A percentile compares a stretch with the other conserved stretches of the same genome.
These are phyloP conservation scores for Crotalus tigris DNA, from an alignment of 2,113 vertebrate genomes.

Conservation along the genomic window DNA sequence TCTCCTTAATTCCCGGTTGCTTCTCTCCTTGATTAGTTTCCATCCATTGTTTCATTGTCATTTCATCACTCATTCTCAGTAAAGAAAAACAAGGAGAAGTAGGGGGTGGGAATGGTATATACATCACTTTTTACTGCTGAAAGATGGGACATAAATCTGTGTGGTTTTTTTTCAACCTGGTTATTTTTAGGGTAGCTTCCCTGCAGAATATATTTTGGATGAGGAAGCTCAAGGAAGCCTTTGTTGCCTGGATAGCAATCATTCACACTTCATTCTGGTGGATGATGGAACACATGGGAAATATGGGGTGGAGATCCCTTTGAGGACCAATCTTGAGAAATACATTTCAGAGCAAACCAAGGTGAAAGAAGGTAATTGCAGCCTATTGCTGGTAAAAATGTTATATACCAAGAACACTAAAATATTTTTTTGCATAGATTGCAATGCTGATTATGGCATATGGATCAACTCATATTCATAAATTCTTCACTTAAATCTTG, in stretches of 20 bases:
- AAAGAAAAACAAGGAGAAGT: not conserved
- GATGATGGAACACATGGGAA: constrained; percentile 86
- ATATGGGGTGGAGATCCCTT: constrained; percentile 83
- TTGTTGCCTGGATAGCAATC: constrained; percentile 90
- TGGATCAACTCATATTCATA: not conserved
- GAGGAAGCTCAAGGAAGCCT: constrained; percentile 79
- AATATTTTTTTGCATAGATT: not conserved
- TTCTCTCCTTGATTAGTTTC: too few species aligned
- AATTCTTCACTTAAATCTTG: not conserved
- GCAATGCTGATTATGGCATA: not conserved
- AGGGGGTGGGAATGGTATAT: not conserved
- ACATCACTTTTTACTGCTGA: not conserved
- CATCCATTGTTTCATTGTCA: too few species aligned
- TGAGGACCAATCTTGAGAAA: constrained; percentile 85
- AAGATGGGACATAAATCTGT: not conserved
- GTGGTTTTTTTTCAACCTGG: not conserved
- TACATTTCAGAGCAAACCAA: constrained; percentile 82
- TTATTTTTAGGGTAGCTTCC: constrained; percentile 78
- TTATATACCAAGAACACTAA: not conserved
- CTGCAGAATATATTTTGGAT: constrained; percentile 83
- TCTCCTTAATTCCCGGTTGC: too few species aligned
- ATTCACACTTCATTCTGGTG: constrained; percentile 95
- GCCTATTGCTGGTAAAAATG: not conserved
- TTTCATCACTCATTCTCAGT: not conserved
- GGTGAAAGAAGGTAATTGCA: constrained; percentile 68